These are phyloP conservation scores for Stomatorhinus ivindoensis DNA, from an alignment of 2,113 vertebrate species.

Conservation along the genomic window DNA sequence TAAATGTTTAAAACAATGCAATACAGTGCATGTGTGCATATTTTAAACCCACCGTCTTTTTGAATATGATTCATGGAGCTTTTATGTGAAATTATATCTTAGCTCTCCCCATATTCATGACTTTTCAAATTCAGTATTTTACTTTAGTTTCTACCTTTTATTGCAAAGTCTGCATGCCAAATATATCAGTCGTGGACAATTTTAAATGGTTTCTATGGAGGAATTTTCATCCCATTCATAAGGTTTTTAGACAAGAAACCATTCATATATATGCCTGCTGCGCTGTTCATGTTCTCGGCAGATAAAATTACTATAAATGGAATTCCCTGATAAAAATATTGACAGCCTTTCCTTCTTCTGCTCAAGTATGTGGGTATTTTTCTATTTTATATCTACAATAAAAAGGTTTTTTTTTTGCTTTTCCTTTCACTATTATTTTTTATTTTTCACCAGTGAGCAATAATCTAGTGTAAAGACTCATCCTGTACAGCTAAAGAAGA, in stretches of 20 bases:
- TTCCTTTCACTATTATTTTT: neutral
- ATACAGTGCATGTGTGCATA: neutral
- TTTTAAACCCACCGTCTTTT: neutral
- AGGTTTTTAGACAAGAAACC: neutral
- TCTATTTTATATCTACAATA: neutral
- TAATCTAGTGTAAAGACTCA: neutral
- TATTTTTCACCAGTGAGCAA: neutral
- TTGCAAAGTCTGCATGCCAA: neutral
- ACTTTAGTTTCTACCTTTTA: neutral
- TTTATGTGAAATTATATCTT: neutral
- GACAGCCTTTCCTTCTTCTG: neutral
- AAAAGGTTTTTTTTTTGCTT: neutral
- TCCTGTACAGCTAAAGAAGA: neutral
- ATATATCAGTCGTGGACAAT: neutral
- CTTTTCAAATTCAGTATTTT: neutral
- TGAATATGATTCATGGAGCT: neutral
- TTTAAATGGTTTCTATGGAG: neutral
- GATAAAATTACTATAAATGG: neutral
- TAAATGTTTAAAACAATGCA: neutral
- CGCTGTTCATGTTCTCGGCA: neutral
- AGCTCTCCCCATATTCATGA: neutral
- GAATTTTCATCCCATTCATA: neutral
- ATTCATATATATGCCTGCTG: neutral
- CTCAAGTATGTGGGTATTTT: neutral
- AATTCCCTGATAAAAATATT: neutral